phyloP scores from a whole-genome alignment of 2,888 invertebrate species.

The Mesorhabditis spiculigera region DNA sequence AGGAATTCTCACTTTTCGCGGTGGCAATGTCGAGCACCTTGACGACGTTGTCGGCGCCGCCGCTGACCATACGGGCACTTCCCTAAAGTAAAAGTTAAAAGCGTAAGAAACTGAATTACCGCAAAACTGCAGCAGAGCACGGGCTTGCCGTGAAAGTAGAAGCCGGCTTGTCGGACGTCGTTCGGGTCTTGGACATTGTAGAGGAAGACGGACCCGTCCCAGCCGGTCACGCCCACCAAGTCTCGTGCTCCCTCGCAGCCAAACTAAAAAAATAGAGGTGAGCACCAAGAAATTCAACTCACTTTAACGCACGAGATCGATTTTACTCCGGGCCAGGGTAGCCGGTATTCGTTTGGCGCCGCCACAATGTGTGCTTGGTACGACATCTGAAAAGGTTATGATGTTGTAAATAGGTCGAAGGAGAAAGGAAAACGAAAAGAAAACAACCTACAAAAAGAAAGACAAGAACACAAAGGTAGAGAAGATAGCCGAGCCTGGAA shows the following conservation, averaged over 20 bases:
- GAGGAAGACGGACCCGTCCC: slow-evolving; percentile 88
- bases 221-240: slow-evolving; percentile 88
- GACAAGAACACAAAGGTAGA: too few species aligned
- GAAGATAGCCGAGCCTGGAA: too few species aligned
- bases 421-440: neutral
- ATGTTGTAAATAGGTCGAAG: neutral
- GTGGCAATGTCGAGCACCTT: slow-evolving; percentile 91
- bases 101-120: slow-evolving; percentile 52
- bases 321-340: slow-evolving; percentile 85
- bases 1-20: slow-evolving; percentile 66
- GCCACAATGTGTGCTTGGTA: slow-evolving; percentile 39
- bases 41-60: slow-evolving; percentile 83
- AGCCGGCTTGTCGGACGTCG: slow-evolving; percentile 70
- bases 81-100: slow-evolving; percentile 69
- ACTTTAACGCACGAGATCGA: slow-evolving; percentile 80
- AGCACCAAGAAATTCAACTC: neutral
- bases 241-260: slow-evolving; percentile 83
- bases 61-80: slow-evolving; percentile 90
- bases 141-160: slow-evolving; percentile 82
- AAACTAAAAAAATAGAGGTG: slow-evolving; percentile 69
- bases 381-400: slow-evolving; percentile 17
- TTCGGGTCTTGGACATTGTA: slow-evolving; percentile 87
- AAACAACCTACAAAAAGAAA: too few species aligned
- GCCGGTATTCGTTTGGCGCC: slow-evolving; percentile 61
- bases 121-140: slow-evolving; percentile 75